Base-by-base conservation (phyloP, 2,797 vertebrate genomes). In the Coreius guichenoti region DNA sequence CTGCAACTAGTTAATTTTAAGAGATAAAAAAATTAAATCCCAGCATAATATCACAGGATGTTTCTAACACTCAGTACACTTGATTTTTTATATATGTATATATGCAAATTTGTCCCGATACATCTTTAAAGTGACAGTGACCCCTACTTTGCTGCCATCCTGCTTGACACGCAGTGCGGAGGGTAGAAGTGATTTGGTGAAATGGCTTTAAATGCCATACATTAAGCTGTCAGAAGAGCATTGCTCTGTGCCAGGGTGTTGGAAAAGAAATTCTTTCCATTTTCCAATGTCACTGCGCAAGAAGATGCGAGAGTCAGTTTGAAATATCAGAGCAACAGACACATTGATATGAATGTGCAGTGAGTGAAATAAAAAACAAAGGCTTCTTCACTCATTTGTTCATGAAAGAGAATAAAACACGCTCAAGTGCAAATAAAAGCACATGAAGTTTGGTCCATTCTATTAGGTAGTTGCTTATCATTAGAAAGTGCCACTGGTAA, bases 191-290 rank as follows among this genome's bases (percentile, higher is more conserved):
- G 65, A 65, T 26, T 26, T 39, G 51, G 31, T n/a, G 80, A 83
- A 87, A 85, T 69, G 80, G 43, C 54, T 87, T 85, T 85, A 73
- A 89, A 85, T 80, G 86, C 26, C 33, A 77, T 84, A 82, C 65
- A 88, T 88, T 84, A 87, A 84, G 78, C 84, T 88, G 87, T 88
- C 89, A 90, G 43, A n/a, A 13, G 67, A 29, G 69, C n/a, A 23
- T 33, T 29, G 36, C 54, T 69, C 33, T 72, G 45, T 58, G 43
- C 36, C 67, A 51, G 29, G 39, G 58, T 12, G 79, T 47, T 73
- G 54, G 39, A 80, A 73, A 78, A 85, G 49, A 86, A 51, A 80
- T 79, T 75, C 29, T 69, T 79, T 83, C 51, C 69, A 70, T 82
- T 86, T 79, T 78, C 69, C n/a, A 23, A 78, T 83, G 81, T 61